Base-by-base conservation (phyloP, 2,888 invertebrate genomes). In the Dryobota labecula region DNA sequence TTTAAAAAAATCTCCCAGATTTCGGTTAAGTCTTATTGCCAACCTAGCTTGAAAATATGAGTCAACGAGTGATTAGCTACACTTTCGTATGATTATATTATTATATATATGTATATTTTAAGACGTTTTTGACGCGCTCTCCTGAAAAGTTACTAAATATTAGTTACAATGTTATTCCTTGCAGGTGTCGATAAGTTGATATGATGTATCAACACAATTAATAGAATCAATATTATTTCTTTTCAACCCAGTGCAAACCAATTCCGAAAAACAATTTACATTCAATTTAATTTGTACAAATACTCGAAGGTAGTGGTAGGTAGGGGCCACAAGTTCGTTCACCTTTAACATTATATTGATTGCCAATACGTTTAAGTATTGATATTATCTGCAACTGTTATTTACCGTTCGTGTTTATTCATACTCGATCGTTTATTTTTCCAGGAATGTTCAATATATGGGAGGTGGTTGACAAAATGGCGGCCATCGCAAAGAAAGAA, bases 361-460 rank as follows among this genome's bases (percentile, higher is more conserved):
- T 68, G 36, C 33, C 30, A 54, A 64, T 64, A 56, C 54, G 45
- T 64, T 57, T 54, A 64, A 54, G 51, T 73, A 68, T 78, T 76
- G 18, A 57, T 73, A 67, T 30, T 62, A 72, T 73, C 69, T 65
- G 41, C 56, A 56, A 54, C 49, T 38, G 54, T 47, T 67, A 61
- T 66, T 60, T 54, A 49, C 53, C 13, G 15, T 47, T 15, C 24
- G 5, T 43, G 53, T 63, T 47, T 51, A 51, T 49, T 76, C 1
- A 53, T 24, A 30, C 11, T 63, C 36, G 15, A 58, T 58, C 58
- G 33, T 36, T 64, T 43, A 43, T 70, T 84, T 90, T 87, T 73
- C 36, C 89, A 97, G 97, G 97, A 20, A 96, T 97, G 96, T 97
- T 97, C 92, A 96, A 96, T 82, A 94, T 97, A 80, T 97, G 97